Evolutionary conservation across 2,797 vertebrate species (phyloP), one percentile per base, ranked within the genome.

Genomic region (Tachyglossus aculeatus): DNA sequence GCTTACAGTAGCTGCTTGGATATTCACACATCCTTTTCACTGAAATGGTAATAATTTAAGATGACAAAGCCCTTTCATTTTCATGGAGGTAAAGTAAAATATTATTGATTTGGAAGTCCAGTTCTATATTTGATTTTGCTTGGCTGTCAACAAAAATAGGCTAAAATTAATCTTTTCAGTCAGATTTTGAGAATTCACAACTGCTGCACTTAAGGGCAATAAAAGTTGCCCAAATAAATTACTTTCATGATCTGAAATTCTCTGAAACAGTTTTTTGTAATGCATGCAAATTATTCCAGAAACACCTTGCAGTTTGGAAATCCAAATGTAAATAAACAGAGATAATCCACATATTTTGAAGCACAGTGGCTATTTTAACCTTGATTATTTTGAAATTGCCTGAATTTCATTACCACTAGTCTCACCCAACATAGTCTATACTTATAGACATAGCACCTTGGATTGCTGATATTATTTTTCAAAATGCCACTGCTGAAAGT

Each of bases 331-430:
- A 74, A 31, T 45, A 36, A 21, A 45, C 7, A 5, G 14, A 48
- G 56, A 36, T 60, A 33, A 47, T 11, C 19, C 66, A 39, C 21
- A 22, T 18, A 22, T 71, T 48, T 19, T 58, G 32, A 77, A 55
- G 31, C 36, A 58, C 55, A 40, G 52, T 43, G 58, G 32, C 39
- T 59, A 22, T 25, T n/a, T 36, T 25, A 39, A 34, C 2, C 5
- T 4, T 40, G 22, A 27, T 58, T 52, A n/a, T n/a, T n/a, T n/a
- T n/a, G n/a, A n/a, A n/a, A n/a, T n/a, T n/a, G n/a, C n/a, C n/a
- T n/a, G n/a, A n/a, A n/a, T n/a, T n/a, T n/a, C n/a, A 53, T 50
- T 61, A 58, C 50, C 58, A 55, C 55, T 78, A 39, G 44, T 51
- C 61, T 12, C 44, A 60, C 25, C 38, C 31, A 63, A 27, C 64